A percentile compares a stretch with the other conserved stretches of the same genome.
These are phyloP conservation scores for Brachionus calyciflorus DNA, from an alignment of 1,140 invertebrate species.

Conservation along the genomic window DNA sequence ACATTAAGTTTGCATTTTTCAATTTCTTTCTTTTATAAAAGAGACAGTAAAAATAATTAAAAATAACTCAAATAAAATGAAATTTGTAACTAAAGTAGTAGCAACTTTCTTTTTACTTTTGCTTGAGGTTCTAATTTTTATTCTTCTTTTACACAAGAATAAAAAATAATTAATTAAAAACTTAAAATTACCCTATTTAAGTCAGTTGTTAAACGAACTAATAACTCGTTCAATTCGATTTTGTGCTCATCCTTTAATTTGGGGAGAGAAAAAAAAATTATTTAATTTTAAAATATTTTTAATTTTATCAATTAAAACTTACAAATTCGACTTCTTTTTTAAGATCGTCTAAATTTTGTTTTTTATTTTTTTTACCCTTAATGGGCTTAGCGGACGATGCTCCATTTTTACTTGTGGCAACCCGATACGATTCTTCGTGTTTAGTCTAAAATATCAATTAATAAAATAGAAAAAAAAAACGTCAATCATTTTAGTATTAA, in stretches of 20 bases:
- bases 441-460: background rate
- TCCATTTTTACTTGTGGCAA: constrained; percentile 19
- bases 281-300: too few relatives aligned
- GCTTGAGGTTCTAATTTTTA: too few relatives aligned
- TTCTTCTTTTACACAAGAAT: too few relatives aligned
- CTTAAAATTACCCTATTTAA: background rate
- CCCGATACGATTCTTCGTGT: constrained; percentile 40
- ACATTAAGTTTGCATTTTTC: too few relatives aligned
- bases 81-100: too few relatives aligned
- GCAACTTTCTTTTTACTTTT: too few relatives aligned
- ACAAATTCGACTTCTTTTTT: constrained; percentile 44
- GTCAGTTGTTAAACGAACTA: background rate
- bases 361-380: constrained; percentile 22
- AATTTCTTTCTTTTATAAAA: too few relatives aligned
- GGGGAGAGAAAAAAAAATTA: too few relatives aligned
- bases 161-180: too few relatives aligned
- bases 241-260: constrained; percentile 47
- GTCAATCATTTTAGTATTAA: background rate
- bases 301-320: background rate
- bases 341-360: constrained; percentile 39
- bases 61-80: too few relatives aligned
- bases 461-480: background rate
- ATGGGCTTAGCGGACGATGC: background rate
- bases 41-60: too few relatives aligned
- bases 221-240: constrained; percentile 14